Conservation (phyloP, 2,113 vertebrate species). For the Erythrolamprus reginae region DNA sequence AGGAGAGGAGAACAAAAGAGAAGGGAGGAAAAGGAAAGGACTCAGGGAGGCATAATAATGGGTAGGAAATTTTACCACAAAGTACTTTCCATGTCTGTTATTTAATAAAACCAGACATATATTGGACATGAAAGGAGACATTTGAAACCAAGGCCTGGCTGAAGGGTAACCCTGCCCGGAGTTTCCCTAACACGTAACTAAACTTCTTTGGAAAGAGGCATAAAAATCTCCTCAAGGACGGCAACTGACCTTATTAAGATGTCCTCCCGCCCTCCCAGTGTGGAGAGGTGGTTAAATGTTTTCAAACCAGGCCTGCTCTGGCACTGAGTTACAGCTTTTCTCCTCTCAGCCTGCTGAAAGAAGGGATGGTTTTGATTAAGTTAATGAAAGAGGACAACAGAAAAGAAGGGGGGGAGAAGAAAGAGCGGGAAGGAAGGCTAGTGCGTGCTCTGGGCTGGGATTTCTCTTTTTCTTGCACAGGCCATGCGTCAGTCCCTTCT, state of each 20-base stretch:
- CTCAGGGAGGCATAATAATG: not conserved
- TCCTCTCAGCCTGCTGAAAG: not conserved
- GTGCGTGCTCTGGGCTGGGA: not conserved
- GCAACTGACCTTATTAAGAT: not conserved
- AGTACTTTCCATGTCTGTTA: not conserved
- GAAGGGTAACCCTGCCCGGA: not conserved
- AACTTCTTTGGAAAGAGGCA: not conserved
- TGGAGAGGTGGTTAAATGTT: not conserved
- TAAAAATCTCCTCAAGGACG: not conserved
- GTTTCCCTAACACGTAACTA: not conserved
- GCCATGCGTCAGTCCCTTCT: conserved; percentile 2
- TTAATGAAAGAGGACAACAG: not conserved
- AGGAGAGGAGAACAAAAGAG: accelerated
- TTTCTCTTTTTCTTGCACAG: not conserved
- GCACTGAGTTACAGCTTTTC: not conserved
- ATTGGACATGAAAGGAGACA: not conserved
- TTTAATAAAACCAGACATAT: not conserved
- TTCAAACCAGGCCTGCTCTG: not conserved
- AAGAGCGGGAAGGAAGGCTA: not conserved
- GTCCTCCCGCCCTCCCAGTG: not conserved
- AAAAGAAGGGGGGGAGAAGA: not conserved
- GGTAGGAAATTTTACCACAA: not conserved
- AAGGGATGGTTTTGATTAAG: conserved; percentile 21
- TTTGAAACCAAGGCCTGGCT: not conserved
- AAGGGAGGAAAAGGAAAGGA: not conserved